Evolutionary conservation across 2,113 vertebrate genomes (phyloP).

Genomic region (Anser cygnoides): DNA sequence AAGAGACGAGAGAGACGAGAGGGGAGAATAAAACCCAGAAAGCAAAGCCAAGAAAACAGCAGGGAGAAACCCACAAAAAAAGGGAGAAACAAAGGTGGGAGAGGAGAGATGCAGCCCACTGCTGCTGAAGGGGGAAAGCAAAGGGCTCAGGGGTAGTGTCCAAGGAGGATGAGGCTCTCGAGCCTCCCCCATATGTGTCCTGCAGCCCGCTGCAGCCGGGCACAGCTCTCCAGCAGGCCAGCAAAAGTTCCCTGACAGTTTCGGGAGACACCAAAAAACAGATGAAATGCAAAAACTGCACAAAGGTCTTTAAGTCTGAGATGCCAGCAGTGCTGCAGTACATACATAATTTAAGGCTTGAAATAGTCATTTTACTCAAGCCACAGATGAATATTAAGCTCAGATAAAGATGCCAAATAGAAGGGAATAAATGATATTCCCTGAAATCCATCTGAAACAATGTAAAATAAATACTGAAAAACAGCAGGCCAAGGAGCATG

Average conservation of each 20-base stretch:
- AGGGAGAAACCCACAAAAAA: not conserved
- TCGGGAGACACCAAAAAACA: not conserved
- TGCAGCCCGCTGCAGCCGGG: not conserved
- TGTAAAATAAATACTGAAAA: not conserved
- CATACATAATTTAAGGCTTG: not conserved
- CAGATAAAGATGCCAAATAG: not conserved
- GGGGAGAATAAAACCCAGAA: not conserved
- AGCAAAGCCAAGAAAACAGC: not conserved
- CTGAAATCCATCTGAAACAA: constrained; percentile 9
- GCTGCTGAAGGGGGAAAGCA: not conserved
- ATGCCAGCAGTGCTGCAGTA: not conserved
- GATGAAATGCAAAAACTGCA: not conserved
- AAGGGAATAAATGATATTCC: constrained; percentile 5
- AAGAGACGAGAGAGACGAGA: not conserved
- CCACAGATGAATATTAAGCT: not conserved
- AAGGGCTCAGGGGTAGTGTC: accelerated
- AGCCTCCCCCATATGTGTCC: not conserved
- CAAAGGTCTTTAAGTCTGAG: not conserved
- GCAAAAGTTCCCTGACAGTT: not conserved
- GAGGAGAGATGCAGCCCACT: not conserved
- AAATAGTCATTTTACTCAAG: constrained; percentile 30
- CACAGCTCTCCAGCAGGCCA: accelerated
- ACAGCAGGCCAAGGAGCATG: not conserved
- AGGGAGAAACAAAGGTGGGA: not conserved
- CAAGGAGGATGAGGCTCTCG: not conserved